These are phyloP conservation scores for Microchrysa polita DNA, from an alignment of 2,888 invertebrate genomes.

Conservation along the genomic window DNA sequence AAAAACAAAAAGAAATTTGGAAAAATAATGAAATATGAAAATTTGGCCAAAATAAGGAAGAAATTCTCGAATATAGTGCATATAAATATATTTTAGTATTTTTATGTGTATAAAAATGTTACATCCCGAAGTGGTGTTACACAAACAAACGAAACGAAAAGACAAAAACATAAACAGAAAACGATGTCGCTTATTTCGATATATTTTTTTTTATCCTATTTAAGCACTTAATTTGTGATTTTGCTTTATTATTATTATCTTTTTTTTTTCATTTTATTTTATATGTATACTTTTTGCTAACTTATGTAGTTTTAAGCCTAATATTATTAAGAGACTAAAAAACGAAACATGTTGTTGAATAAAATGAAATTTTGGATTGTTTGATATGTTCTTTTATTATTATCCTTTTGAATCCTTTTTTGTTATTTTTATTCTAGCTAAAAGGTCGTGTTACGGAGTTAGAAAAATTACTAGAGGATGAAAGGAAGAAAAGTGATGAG, in stretches of 20 bases:
- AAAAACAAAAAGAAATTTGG: constrained; percentile 1
- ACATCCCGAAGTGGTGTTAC: too few species aligned
- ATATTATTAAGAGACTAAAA: constrained; percentile 45
- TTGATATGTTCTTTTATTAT: constrained; percentile 45
- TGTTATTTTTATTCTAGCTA: constrained; percentile 58
- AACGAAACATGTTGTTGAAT: constrained; percentile 46
- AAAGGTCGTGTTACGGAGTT: constrained; percentile 70
- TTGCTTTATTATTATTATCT: too few species aligned
- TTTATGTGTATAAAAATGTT: too few species aligned
- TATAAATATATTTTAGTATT: too few species aligned
- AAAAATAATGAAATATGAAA: too few species aligned
- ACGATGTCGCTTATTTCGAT: background rate
- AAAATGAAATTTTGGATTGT: constrained; percentile 43
- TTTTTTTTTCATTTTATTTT: too few species aligned
- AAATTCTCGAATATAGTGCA: too few species aligned
- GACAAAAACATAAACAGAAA: background rate
- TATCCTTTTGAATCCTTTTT: constrained; percentile 37
- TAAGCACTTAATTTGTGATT: too few species aligned
- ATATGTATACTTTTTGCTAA: constrained; percentile 3
- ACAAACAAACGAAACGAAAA: background rate
- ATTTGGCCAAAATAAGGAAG: too few species aligned
- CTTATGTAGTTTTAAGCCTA: constrained; percentile 36
- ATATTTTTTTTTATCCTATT: too few species aligned
- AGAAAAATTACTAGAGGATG: constrained; percentile 76
- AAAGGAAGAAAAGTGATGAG: constrained; percentile 85